A percentile compares a stretch with the other conserved stretches of the same genome.
phyloP scores from a whole-genome alignment of 1,140 invertebrate species.

The Drosophila novamexicana region DNA sequence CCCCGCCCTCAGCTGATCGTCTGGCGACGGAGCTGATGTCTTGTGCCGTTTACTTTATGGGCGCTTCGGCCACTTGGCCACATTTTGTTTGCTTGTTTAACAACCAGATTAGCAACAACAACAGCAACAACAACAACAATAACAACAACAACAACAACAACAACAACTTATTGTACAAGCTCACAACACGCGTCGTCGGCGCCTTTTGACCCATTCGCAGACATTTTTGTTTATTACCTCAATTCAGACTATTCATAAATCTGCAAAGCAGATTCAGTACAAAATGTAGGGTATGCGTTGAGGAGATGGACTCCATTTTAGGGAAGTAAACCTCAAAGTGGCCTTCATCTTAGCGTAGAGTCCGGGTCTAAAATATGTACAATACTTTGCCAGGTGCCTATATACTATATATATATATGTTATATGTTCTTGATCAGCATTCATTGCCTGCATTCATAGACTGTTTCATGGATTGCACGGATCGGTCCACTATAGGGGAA shows the following conservation, averaged over 20 bases:
- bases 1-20: background rate
- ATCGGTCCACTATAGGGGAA: too few species aligned
- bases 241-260: background rate
- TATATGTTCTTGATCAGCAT: too few species aligned
- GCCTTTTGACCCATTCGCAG: constrained; percentile 49
- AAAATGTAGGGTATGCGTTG: background rate
- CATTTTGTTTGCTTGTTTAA: constrained; percentile 38
- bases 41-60: constrained; percentile 10
- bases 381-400: too few species aligned
- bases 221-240: constrained; percentile 17
- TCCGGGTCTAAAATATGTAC: too few species aligned
- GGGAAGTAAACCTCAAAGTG: too few species aligned
- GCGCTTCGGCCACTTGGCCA: constrained; percentile 12
- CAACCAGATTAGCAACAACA: constrained; percentile 39
- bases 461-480: too few species aligned
- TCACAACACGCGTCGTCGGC: constrained; percentile 35
- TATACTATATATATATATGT: too few species aligned
- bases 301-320: background rate
- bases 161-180: constrained; percentile 32
- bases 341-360: too few species aligned
- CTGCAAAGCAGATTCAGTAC: background rate
- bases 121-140: constrained; percentile 25
- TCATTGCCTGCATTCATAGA: too few species aligned
- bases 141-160: constrained; percentile 5
- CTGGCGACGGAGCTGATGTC: background rate